Evolutionary conservation across 2,797 vertebrate genomes (phyloP), one percentile per base, ranked within the genome.

Genomic region (Bucorvus abyssinicus): DNA sequence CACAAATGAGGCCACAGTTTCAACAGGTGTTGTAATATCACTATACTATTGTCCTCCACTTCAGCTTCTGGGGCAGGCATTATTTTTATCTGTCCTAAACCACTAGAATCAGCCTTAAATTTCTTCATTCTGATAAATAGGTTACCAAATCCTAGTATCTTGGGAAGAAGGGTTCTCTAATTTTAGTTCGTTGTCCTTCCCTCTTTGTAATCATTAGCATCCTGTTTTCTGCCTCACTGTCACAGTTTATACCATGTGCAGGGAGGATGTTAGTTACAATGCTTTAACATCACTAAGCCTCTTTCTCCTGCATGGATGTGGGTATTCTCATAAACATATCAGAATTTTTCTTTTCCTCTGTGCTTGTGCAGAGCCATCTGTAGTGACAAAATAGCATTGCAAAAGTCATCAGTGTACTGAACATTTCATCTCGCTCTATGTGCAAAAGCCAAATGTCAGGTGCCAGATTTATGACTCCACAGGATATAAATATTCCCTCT

Each of bases 381-480:
- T 93, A 96, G 94, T 94, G 93, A 96, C 88, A 95, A 95, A 95
- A 91, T 3, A 88, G 90, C 90, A 84, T 36, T 96, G 95, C 81
- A 93, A 93, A 95, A 96, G 77, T 87, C 90, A 83, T 90, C 94
- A 79, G 49, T 67, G 91, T 94, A 60, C 91, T 90, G 91, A 95
- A 95, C 95, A 91, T 94, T 96, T 94, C 85, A 94, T 82, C 83
- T 75, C 91, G 80, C 56, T 87, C 78, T 77, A 63, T 64, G 91
- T 93, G 91, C 77, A 97, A 94, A 95, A 95, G 87, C 83, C 92
- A 97, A 94, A 95, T 94, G 91, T 94, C 95, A 97, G 93, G 71
- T 96, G 95, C 87, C 91, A 94, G 91, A 95, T 94, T 96, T 93
- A 88, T 64, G 70, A 91, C 86, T 95, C 81, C 81, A 80, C 64